Evolutionary conservation across 2,113 vertebrate species (phyloP).

Genomic region (Symphodus melops): DNA sequence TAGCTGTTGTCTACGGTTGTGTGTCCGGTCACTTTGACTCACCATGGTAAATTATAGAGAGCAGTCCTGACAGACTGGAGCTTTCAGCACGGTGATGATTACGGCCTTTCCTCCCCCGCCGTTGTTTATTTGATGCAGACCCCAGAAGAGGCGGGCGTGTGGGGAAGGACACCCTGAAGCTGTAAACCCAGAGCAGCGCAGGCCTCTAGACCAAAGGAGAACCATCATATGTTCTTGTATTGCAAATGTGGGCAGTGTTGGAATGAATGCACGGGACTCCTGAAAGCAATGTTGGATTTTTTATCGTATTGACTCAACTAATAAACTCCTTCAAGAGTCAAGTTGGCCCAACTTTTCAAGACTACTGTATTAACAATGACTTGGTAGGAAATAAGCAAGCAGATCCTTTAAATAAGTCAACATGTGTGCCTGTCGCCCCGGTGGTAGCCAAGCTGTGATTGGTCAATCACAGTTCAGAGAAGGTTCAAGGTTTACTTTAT

Average conservation of each 20-base stretch:
- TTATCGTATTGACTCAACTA: too few species aligned
- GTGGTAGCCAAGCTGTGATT: too few species aligned
- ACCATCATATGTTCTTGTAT: background rate
- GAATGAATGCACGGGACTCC: too few species aligned
- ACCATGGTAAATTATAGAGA: conserved; percentile 52
- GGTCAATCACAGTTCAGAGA: too few species aligned
- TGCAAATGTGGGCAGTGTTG: background rate
- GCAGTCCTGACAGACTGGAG: conserved; percentile 53
- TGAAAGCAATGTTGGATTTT: too few species aligned
- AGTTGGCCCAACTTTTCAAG: too few species aligned
- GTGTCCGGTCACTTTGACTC: conserved; percentile 32
- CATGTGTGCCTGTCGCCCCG: too few species aligned
- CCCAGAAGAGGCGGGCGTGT: conserved; percentile 56
- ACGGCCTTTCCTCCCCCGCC: conserved; percentile 53
- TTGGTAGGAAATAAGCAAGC: too few species aligned
- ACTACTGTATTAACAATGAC: too few species aligned
- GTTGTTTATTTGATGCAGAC: conserved; percentile 68
- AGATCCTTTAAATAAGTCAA: too few species aligned
- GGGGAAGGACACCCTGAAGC: conserved; percentile 30
- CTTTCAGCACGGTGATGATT: conserved; percentile 44
- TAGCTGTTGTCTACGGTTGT: background rate
- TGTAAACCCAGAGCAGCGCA: conserved; percentile 9
- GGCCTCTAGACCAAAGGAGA: conserved; percentile 1
- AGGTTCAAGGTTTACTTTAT: too few species aligned
- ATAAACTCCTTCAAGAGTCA: too few species aligned